Conservation (phyloP, 1,140 invertebrate species). For the Hyles vespertilio region DNA sequence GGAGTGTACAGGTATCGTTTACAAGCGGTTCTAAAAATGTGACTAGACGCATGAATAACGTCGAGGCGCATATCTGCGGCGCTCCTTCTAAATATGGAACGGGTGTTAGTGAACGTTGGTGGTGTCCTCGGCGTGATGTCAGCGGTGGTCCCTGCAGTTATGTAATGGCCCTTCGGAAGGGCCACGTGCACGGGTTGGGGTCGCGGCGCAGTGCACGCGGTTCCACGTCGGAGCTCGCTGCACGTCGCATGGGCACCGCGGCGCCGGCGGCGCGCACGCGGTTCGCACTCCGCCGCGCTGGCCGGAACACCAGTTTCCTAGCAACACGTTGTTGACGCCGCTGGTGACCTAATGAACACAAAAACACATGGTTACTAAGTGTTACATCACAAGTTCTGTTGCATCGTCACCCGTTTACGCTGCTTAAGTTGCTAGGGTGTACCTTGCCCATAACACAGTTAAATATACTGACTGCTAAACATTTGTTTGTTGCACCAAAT, state of each 20-base stretch:
- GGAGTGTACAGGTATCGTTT: slow-evolving; percentile 57
- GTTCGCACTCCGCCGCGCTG: slow-evolving; percentile 31
- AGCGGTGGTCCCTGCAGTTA: slow-evolving; percentile 50
- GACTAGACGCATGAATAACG: slow-evolving; percentile 53
- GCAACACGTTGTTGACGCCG: slow-evolving; percentile 72
- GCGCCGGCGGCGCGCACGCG: slow-evolving; percentile 48
- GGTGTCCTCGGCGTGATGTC: slow-evolving; percentile 38
- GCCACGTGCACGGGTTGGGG: slow-evolving; percentile 46
- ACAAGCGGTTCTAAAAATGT: slow-evolving; percentile 72
- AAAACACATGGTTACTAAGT: slow-evolving; percentile 64
- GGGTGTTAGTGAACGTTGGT: slow-evolving; percentile 46
- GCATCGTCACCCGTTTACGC: slow-evolving; percentile 42
- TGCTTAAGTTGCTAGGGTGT: slow-evolving; percentile 51
- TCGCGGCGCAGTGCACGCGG: slow-evolving; percentile 42
- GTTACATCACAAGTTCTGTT: slow-evolving; percentile 59
- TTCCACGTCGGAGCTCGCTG: slow-evolving; percentile 55
- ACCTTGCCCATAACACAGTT: slow-evolving; percentile 41
- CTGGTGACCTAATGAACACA: slow-evolving; percentile 67
- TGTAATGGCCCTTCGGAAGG: slow-evolving; percentile 55
- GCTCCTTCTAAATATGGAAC: slow-evolving; percentile 72
- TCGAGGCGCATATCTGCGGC: slow-evolving; percentile 51
- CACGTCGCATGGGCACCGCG: slow-evolving; percentile 28
- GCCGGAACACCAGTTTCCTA: slow-evolving; percentile 64
- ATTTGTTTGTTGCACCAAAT: slow-evolving; percentile 6
- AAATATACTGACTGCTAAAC: slow-evolving; percentile 23